These are phyloP conservation scores for Camponotus pennsylvanicus DNA, from an alignment of 1,140 invertebrate species.

Conservation along the genomic window DNA sequence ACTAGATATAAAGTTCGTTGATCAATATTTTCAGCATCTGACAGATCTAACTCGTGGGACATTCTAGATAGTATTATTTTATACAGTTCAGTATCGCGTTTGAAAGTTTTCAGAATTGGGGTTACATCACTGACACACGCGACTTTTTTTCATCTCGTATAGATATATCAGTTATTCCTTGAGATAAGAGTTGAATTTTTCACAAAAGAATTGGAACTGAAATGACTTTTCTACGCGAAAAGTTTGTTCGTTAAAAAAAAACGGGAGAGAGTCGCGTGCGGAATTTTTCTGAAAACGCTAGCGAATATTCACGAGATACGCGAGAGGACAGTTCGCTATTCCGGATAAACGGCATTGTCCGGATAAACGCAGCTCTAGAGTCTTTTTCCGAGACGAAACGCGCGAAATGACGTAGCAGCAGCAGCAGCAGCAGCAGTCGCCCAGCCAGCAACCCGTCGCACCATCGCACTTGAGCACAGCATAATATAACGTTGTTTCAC, in stretches of 20 bases:
- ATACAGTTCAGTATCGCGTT: constrained; percentile 29
- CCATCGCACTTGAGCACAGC: constrained; percentile 76
- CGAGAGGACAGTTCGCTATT: constrained; percentile 35
- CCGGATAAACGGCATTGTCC: constrained; percentile 23
- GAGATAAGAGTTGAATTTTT: neutral
- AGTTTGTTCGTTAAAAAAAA: constrained; percentile 28
- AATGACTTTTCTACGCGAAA: neutral
- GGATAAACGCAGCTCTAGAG: constrained; percentile 64
- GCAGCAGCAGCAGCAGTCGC: constrained; percentile 62
- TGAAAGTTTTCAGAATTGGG: constrained; percentile 3
- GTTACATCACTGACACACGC: neutral
- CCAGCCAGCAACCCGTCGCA: constrained; percentile 72
- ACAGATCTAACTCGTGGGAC: neutral
- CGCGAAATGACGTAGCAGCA: constrained; percentile 56
- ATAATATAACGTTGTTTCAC: constrained; percentile 69
- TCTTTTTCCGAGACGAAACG: constrained; percentile 57
- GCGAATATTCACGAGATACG: constrained; percentile 17
- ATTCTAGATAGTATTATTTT: constrained; percentile 21
- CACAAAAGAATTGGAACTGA: neutral
- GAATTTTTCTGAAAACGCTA: constrained; percentile 16
- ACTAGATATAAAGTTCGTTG: neutral
- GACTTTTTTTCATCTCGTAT: neutral
- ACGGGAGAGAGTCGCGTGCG: constrained; percentile 10
- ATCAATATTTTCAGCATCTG: neutral
- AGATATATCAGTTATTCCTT: constrained; percentile 9